These are phyloP conservation scores for Brachymystax lenok DNA, from an alignment of 2,797 vertebrate genomes.

Conservation along the genomic window DNA sequence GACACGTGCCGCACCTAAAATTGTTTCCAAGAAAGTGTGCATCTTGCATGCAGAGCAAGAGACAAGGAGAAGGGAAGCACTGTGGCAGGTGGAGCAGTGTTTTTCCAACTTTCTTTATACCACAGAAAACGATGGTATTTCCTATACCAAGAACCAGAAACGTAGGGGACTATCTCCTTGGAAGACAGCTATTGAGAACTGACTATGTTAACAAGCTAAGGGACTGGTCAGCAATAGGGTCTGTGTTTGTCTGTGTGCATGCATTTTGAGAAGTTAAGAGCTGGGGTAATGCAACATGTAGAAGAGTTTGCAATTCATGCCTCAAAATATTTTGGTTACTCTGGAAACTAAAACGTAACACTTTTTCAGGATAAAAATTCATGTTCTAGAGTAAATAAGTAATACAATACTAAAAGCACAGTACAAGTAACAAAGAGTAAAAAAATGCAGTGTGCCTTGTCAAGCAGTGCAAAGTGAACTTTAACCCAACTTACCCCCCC, in stretches of 20 bases:
- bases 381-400: neutral
- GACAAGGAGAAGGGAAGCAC: neutral
- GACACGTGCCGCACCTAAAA: neutral
- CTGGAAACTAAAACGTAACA: neutral
- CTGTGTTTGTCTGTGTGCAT: too few species aligned
- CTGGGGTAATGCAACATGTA: neutral
- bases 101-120: neutral
- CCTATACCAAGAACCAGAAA: neutral
- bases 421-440: neutral
- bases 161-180: neutral
- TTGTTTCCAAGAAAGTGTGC: neutral
- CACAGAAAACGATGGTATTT: neutral
- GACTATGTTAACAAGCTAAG: neutral
- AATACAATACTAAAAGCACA: constrained; percentile 2
- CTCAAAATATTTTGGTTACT: neutral
- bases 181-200: neutral
- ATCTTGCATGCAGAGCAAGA: constrained; percentile 14
- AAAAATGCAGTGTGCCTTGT: constrained; percentile 6
- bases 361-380: neutral
- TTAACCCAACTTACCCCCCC: constrained; percentile 75
- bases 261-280: neutral
- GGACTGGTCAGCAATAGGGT: neutral
- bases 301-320: neutral
- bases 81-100: neutral
- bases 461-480: constrained; percentile 33